Conservation (phyloP, 2,113 vertebrate genomes). For the Terrapene triunguis region DNA sequence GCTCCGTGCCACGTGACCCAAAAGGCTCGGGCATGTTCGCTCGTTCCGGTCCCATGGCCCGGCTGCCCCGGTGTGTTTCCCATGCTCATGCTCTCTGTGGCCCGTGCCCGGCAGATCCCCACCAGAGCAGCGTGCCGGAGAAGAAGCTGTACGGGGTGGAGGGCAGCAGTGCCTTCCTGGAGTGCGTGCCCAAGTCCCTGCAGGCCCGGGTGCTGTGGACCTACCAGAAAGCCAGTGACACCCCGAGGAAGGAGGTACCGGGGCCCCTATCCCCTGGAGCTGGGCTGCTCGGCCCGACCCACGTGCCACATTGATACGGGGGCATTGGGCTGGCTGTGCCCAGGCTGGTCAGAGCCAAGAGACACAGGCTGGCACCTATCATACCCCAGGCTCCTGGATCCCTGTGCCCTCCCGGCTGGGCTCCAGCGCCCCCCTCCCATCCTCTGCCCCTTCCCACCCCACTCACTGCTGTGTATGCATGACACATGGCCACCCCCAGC, state of each 20-base stretch:
- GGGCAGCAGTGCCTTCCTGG: conserved; percentile 92
- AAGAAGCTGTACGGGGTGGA: conserved; percentile 92
- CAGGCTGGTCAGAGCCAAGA: not conserved
- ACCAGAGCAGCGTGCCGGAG: conserved; percentile 84
- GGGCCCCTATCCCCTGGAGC: not conserved
- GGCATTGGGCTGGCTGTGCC: not conserved
- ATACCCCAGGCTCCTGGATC: not conserved
- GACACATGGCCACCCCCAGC: not conserved
- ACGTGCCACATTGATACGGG: too few relatives aligned
- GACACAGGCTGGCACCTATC: not conserved
- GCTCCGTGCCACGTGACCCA: not conserved
- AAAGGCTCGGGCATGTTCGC: too few relatives aligned
- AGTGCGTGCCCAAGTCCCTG: conserved; percentile 95
- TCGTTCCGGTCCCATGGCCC: not conserved
- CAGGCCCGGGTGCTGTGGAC: conserved; percentile 93
- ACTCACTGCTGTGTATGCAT: too few relatives aligned
- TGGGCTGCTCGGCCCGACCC: accelerated
- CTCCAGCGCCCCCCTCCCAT: not conserved
- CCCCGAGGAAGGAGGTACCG: conserved; percentile 86
- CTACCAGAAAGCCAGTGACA: conserved; percentile 84
- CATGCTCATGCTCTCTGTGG: not conserved
- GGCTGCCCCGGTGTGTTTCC: too few relatives aligned
- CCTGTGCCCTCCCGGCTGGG: not conserved
- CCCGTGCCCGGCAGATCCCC: conserved; percentile 79
- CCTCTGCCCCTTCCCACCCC: too few relatives aligned